These are phyloP conservation scores for Callitettix versicolor DNA, from an alignment of 1,140 invertebrate species.

Conservation along the genomic window DNA sequence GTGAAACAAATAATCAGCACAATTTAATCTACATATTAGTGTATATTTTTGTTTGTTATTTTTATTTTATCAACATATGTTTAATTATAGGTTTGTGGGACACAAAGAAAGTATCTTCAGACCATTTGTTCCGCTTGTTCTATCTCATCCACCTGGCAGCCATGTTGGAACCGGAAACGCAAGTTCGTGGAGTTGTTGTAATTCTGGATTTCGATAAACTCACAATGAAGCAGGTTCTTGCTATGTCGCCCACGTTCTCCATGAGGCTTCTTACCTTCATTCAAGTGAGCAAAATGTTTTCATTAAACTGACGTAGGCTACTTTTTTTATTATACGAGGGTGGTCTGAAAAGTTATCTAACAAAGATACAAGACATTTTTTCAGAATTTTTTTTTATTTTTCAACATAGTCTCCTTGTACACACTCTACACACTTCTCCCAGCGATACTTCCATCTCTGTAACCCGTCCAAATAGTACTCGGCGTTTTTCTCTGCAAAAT, in stretches of 20 bases:
- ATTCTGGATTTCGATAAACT: constrained; percentile 72
- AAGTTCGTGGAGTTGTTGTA: constrained; percentile 57
- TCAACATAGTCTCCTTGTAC: too few species aligned
- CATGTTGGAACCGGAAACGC: constrained; percentile 58
- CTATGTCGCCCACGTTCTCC: constrained; percentile 58
- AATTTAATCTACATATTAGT: too few species aligned
- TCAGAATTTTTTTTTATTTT: too few species aligned
- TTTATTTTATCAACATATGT: too few species aligned
- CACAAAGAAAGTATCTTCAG: constrained; percentile 53
- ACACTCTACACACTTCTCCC: too few species aligned
- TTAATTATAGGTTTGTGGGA: constrained; percentile 56
- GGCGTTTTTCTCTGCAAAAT: too few species aligned
- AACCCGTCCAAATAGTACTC: too few species aligned
- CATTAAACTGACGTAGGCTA: neutral
- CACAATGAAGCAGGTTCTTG: constrained; percentile 57
- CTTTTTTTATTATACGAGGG: constrained; percentile 28
- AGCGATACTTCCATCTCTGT: too few species aligned
- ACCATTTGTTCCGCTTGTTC: constrained; percentile 63
- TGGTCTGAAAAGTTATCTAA: too few species aligned
- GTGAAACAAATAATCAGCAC: too few species aligned
- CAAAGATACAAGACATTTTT: too few species aligned
- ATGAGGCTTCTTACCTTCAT: constrained; percentile 65
- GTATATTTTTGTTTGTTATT: too few species aligned
- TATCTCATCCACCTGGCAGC: constrained; percentile 67
- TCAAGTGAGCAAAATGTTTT: constrained; percentile 35